Evolutionary conservation across 2,797 vertebrate species (phyloP).

Genomic region (Ctenopoma kingsleyae): DNA sequence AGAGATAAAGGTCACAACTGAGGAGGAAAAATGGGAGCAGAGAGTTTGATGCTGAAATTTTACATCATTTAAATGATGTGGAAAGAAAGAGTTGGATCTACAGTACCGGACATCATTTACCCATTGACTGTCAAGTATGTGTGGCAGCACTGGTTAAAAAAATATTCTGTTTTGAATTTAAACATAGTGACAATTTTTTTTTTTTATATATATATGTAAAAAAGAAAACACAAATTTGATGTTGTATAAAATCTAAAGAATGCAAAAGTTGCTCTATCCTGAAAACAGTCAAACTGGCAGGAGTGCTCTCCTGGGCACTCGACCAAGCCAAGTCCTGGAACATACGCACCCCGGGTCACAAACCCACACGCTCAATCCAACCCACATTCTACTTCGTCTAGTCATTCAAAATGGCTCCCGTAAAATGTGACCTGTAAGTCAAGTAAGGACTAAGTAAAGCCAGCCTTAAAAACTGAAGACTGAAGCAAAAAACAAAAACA

Average conservation of each 20-base stretch:
- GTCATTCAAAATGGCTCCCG: conserved; percentile 77
- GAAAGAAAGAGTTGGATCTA: not conserved
- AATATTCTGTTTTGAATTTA: conserved; percentile 5
- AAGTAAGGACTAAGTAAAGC: conserved; percentile 48
- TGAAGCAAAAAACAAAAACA: conserved; percentile 25
- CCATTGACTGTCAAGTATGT: conserved; percentile 20
- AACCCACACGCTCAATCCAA: conserved; percentile 74
- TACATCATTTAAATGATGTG: conserved; percentile 16
- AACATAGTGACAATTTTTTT: conserved; percentile 1
- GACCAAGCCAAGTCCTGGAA: conserved; percentile 76
- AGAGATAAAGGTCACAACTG: not conserved
- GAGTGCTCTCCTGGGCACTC: conserved; percentile 64
- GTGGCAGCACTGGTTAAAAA: not conserved
- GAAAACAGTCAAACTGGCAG: conserved; percentile 70
- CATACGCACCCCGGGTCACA: conserved; percentile 69
- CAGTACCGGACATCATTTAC: conserved; percentile 14
- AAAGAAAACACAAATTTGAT: conserved; percentile 54
- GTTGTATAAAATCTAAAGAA: conserved; percentile 77
- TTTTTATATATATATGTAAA: too few relatives aligned
- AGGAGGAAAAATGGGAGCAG: conserved; percentile 3
- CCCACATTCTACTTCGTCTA: conserved; percentile 77
- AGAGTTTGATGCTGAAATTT: conserved; percentile 5
- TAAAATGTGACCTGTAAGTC: conserved; percentile 63
- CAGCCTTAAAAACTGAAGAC: conserved; percentile 42
- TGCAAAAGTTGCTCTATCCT: conserved; percentile 53